Conservation (phyloP, 2,888 invertebrate species). For the Pristionchus mayeri region DNA sequence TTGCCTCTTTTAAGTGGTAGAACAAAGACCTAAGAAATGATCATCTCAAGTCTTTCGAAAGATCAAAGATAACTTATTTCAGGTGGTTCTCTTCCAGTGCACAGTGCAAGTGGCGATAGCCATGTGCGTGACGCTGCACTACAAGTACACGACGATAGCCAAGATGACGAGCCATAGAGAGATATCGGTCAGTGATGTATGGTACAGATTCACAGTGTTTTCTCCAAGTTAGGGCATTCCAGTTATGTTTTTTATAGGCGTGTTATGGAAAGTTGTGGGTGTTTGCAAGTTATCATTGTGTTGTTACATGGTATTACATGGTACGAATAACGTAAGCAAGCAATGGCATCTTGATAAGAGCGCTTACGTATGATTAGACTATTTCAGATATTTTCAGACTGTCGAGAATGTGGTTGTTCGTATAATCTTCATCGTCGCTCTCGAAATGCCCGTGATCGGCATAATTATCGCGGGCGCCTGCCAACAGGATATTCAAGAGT, state of each 20-base stretch:
- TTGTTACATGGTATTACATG: too few species aligned
- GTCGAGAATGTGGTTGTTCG: not conserved
- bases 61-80: not conserved
- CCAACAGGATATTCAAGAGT: not conserved
- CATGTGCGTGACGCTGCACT: not conserved
- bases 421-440: not conserved
- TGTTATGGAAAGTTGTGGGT: too few species aligned
- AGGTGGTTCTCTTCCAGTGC: conserved; percentile 5
- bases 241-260: too few species aligned
- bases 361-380: not conserved
- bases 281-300: too few species aligned
- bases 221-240: too few species aligned
- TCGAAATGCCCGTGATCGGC: not conserved
- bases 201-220: too few species aligned
- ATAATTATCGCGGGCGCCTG: not conserved
- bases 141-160: not conserved
- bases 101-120: not conserved
- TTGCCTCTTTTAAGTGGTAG: too few species aligned
- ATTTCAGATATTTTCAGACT: not conserved
- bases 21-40: too few species aligned
- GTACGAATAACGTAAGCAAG: too few species aligned
- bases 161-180: not conserved
- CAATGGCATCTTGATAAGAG: too few species aligned
- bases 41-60: too few species aligned
- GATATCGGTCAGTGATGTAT: not conserved